Conservation (phyloP, 2,797 vertebrate species). For the Mus spretus region DNA sequence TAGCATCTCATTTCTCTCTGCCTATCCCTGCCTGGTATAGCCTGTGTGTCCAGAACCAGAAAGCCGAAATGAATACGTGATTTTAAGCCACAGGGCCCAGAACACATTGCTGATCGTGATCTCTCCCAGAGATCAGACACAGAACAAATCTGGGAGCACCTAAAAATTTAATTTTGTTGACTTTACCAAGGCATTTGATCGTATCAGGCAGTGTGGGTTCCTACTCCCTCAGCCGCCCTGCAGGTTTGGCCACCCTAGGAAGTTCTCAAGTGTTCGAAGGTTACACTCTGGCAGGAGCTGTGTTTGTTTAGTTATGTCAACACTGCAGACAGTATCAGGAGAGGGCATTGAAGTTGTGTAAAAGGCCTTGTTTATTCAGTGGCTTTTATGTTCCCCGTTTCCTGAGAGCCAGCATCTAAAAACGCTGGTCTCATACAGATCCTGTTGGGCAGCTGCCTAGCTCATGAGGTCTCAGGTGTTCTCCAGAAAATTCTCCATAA, state of each 20-base stretch:
- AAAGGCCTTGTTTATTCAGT: constrained; percentile 5
- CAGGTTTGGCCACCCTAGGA: constrained; percentile 73
- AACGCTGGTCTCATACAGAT: neutral
- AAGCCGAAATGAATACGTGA: constrained; percentile 9
- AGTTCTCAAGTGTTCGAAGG: constrained; percentile 56
- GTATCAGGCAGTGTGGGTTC: constrained; percentile 55
- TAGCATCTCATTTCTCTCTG: neutral
- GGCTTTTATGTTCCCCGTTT: neutral
- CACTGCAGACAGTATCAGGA: neutral
- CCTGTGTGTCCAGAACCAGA: neutral
- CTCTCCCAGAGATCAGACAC: constrained; percentile 27
- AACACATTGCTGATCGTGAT: neutral
- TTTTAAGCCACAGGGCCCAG: neutral
- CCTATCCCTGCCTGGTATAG: neutral
- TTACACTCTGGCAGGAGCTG: constrained; percentile 37
- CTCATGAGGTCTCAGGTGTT: neutral
- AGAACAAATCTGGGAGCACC: constrained; percentile 51
- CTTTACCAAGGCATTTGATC: constrained; percentile 69
- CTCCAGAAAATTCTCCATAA: constrained; percentile 16
- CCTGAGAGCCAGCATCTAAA: neutral
- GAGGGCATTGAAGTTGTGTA: neutral
- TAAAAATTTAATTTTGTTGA: constrained; percentile 66
- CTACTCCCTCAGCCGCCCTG: constrained; percentile 29
- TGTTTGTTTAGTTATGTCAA: constrained; percentile 63
- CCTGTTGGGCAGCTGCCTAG: neutral